These are phyloP conservation scores for Dendroctonus valens DNA, from an alignment of 1,140 invertebrate species.

Conservation along the genomic window DNA sequence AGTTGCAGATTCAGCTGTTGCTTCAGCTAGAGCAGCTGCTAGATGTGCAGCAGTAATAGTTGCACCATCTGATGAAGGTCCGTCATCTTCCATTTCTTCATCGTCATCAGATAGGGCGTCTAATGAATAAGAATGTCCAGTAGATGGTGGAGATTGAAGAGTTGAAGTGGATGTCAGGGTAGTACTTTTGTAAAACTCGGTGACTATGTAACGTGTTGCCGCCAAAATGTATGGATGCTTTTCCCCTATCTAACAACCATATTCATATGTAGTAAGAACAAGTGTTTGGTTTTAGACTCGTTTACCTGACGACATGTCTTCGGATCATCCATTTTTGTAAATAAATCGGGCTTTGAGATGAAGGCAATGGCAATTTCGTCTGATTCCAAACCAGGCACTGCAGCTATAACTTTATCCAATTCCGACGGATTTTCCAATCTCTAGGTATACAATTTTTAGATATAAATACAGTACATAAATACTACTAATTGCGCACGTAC, in stretches of 20 bases:
- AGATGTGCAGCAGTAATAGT: conserved; percentile 56
- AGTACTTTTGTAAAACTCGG: conserved; percentile 54
- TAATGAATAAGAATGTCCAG: conserved; percentile 53
- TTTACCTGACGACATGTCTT: conserved; percentile 45
- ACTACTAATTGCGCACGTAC: conserved; percentile 33
- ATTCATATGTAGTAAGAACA: conserved; percentile 1
- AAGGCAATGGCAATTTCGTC: conserved; percentile 59
- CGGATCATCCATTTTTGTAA: conserved; percentile 55
- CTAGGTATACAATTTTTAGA: conserved; percentile 34
- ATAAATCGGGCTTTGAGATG: conserved; percentile 59
- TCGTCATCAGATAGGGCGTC: conserved; percentile 58
- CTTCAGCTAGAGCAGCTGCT: conserved; percentile 54
- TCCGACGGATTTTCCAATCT: conserved; percentile 56
- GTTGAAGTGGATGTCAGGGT: conserved; percentile 36
- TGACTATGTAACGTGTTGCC: conserved; percentile 55
- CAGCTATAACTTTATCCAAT: conserved; percentile 57
- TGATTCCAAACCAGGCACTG: conserved; percentile 53
- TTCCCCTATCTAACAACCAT: conserved; percentile 52
- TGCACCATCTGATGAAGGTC: conserved; percentile 40
- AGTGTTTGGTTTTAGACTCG: background rate
- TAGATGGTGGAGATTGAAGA: conserved; percentile 43
- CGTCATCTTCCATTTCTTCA: conserved; percentile 56
- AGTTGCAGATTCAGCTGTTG: conserved; percentile 42
- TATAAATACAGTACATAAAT: background rate
- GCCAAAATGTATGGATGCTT: conserved; percentile 55